Conservation (phyloP, 2,888 invertebrate species). For the Eristalis tenax region DNA sequence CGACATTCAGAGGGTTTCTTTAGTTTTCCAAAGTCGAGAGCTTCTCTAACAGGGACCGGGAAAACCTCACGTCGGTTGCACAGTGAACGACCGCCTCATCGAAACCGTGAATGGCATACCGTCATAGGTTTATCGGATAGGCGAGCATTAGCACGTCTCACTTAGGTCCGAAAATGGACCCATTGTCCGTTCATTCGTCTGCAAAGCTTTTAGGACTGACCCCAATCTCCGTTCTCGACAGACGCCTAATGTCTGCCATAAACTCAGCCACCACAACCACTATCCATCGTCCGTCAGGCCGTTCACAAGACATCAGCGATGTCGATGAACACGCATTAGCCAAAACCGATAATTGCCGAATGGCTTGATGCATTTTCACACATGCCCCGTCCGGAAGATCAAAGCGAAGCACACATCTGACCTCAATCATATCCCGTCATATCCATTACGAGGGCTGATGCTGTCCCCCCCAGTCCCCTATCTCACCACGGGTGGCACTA, state of each 20-base stretch:
- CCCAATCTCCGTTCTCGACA: background rate
- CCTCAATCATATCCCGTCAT: background rate
- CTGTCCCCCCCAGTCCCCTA: background rate
- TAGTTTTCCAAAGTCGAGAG: too few relatives aligned
- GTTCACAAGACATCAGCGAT: background rate
- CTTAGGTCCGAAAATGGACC: too few relatives aligned
- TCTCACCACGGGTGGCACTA: background rate
- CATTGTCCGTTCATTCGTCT: too few relatives aligned
- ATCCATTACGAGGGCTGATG: background rate
- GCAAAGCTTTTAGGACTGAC: too few relatives aligned
- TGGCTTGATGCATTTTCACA: background rate
- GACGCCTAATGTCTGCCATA: background rate
- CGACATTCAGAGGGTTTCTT: too few relatives aligned
- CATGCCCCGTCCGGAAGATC: background rate
- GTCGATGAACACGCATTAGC: background rate
- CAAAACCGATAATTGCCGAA: background rate
- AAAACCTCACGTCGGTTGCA: too few relatives aligned
- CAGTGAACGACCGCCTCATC: too few relatives aligned
- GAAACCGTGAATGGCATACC: too few relatives aligned
- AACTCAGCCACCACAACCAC: background rate
- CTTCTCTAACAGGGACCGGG: too few relatives aligned
- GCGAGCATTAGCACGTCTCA: too few relatives aligned
- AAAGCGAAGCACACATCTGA: background rate
- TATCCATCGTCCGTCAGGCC: background rate
- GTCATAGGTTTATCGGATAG: too few relatives aligned